Conservation (phyloP, 2,797 vertebrate genomes). For the Serranus cabrilla region DNA sequence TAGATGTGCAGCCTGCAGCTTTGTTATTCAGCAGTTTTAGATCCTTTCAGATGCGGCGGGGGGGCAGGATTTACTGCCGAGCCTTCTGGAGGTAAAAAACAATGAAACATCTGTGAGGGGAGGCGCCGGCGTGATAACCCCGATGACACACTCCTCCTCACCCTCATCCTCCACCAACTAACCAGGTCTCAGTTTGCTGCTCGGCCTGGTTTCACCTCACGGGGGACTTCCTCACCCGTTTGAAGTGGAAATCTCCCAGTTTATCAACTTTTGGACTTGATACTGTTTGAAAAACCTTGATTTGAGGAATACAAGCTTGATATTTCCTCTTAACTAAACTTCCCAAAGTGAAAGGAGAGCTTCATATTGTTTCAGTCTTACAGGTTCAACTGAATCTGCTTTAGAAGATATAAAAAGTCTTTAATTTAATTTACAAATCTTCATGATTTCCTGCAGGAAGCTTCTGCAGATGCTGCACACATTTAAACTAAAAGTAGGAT, state of each 20-base stretch:
- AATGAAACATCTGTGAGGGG: conserved; percentile 81
- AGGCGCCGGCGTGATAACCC: conserved; percentile 57
- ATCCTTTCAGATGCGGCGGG: conserved; percentile 41
- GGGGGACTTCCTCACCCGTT: no score
- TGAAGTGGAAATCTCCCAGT: background rate
- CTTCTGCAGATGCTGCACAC: background rate
- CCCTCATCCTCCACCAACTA: background rate
- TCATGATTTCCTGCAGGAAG: no score
- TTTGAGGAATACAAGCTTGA: background rate
- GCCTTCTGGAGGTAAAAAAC: conserved; percentile 70
- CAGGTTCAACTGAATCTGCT: background rate
- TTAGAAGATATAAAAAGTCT: no score
- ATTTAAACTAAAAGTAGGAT: background rate
- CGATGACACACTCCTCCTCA: conserved; percentile 28
- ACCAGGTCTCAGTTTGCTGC: conserved; percentile 1
- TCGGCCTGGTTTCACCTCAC: conserved; percentile 22
- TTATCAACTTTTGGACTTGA: background rate
- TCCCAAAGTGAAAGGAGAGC: background rate
- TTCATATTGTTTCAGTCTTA: background rate
- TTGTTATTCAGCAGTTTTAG: conserved; percentile 57
- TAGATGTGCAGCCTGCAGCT: conserved; percentile 32
- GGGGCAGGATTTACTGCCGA: conserved; percentile 49
- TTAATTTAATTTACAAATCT: background rate
- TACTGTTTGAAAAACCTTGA: background rate
- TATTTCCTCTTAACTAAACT: background rate